These are phyloP conservation scores for Hypsopygia costalis DNA, from an alignment of 2,888 invertebrate species.

Conservation along the genomic window DNA sequence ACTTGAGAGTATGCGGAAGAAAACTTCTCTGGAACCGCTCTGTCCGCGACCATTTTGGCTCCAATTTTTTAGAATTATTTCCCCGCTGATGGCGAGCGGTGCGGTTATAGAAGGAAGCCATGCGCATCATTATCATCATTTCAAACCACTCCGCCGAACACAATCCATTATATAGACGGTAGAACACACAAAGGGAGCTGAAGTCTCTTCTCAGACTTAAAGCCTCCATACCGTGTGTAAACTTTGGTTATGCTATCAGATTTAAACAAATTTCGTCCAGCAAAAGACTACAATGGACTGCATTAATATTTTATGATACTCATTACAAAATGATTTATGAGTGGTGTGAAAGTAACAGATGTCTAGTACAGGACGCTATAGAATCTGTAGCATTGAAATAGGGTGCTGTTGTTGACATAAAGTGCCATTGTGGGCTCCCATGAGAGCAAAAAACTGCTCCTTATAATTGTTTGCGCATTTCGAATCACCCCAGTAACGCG, in stretches of 20 bases:
- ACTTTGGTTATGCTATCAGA: no score
- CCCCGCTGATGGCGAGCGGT: no score
- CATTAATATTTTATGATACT: slow-evolving; percentile 28
- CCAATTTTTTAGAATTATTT: no score
- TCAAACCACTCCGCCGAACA: no score
- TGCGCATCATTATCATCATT: background rate
- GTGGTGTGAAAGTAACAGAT: slow-evolving; percentile 64
- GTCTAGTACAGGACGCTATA: slow-evolving; percentile 53
- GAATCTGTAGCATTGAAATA: slow-evolving; percentile 52
- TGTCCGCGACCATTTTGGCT: no score
- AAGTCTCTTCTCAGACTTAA: no score
- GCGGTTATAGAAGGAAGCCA: no score
- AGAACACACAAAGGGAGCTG: no score
- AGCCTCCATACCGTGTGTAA: no score
- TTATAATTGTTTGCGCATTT: slow-evolving; percentile 79
- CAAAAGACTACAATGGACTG: background rate
- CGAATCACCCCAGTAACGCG: slow-evolving; percentile 30
- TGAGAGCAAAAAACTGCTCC: slow-evolving; percentile 62
- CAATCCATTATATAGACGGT: background rate
- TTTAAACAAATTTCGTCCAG: background rate
- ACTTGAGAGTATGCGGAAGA: no score
- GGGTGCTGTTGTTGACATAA: slow-evolving; percentile 60
- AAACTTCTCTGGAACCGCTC: no score
- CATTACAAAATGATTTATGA: slow-evolving; percentile 45
- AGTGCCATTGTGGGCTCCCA: slow-evolving; percentile 60